Conservation (phyloP, 53 echinoderm and acorn worm genomes). For the Apostichopus leukothele region DNA sequence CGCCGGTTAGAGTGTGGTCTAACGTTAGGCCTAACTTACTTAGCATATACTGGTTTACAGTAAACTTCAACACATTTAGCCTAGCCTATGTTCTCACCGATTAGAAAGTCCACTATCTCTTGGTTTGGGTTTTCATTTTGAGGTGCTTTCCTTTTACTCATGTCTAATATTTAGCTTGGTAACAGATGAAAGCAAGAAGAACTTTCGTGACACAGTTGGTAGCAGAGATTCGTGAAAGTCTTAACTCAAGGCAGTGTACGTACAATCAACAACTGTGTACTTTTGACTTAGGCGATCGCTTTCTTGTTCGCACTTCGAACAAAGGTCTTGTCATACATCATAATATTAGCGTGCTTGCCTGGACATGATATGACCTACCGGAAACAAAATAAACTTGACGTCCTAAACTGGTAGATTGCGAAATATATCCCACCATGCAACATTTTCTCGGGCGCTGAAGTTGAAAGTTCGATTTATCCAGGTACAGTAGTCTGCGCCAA, state of each 20-base stretch:
- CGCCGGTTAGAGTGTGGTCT: too few species aligned
- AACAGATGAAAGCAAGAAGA: not conserved
- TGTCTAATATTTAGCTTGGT: not conserved
- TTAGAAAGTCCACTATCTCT: slow-evolving; percentile 82
- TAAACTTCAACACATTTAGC: not conserved
- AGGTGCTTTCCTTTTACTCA: slow-evolving; percentile 97
- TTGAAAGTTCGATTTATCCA: not conserved
- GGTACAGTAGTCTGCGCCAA: not conserved
- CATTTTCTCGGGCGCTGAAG: not conserved
- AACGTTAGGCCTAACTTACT: too few species aligned
- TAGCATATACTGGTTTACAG: too few species aligned
- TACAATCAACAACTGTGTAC: too few species aligned
- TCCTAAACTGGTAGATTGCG: not conserved
- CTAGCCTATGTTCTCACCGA: slow-evolving; percentile 57
- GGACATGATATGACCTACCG: not conserved
- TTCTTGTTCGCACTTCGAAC: too few species aligned
- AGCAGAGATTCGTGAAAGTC: too few species aligned
- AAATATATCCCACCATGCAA: slow-evolving; percentile 29
- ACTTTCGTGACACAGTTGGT: too few species aligned
- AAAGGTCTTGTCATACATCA: not conserved
- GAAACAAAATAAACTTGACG: slow-evolving; percentile 8
- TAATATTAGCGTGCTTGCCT: not conserved
- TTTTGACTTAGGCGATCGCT: too few species aligned
- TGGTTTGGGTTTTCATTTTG: slow-evolving; percentile 85
- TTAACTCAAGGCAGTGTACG: too few species aligned